Base-by-base conservation (phyloP, 2,888 invertebrate species). In the Pinctada fucata region DNA sequence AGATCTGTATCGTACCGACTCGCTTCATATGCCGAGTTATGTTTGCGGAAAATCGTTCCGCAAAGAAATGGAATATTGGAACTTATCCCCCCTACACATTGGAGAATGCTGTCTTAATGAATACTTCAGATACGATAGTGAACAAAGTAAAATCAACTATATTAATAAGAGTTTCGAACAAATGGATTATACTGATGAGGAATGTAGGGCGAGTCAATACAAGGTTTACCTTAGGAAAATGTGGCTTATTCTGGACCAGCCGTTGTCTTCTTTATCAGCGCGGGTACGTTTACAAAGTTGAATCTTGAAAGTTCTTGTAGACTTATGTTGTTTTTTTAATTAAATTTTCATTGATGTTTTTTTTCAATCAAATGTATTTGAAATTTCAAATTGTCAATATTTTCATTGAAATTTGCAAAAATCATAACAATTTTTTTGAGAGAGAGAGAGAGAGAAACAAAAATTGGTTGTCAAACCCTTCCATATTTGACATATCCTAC, bases 201-300 rank as follows among this genome's bases (percentile, higher is more conserved):
- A 58, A 58, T 58, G 58, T 58, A 6, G 13, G 58, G 13, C 8
- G 13, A 58, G 58, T 13, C 6, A 58, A 58, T 58, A 10, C 6
- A 58, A 58, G 58, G 13, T 6, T 10, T 10, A 10, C 45, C 8
- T 48, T 47, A 72, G 65, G 31, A 65, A 74, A 3, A 50, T 86
- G 3, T 88, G 87, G 87, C 66, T 82, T 16, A 77, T 85, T 45
- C 76, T 88, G 69, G 86, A 86, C 45, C 80, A 80, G 13, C 86
- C 87, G 0, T 69, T 67, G 2, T 84, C 84, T 4, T 86, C 84
- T 3, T 72, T 73, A 50, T 50, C 75, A 3, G 87, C 87, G 2
- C 79, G 78, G 83, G 86, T 86, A 78, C 73, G 77, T 78, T 52
- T 10, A 50, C 10, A 8, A 45, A 31, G 31, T 31, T 31, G 31